Evolutionary conservation across 2,113 vertebrate species (phyloP).

Genomic region (Cettia cetti): DNA sequence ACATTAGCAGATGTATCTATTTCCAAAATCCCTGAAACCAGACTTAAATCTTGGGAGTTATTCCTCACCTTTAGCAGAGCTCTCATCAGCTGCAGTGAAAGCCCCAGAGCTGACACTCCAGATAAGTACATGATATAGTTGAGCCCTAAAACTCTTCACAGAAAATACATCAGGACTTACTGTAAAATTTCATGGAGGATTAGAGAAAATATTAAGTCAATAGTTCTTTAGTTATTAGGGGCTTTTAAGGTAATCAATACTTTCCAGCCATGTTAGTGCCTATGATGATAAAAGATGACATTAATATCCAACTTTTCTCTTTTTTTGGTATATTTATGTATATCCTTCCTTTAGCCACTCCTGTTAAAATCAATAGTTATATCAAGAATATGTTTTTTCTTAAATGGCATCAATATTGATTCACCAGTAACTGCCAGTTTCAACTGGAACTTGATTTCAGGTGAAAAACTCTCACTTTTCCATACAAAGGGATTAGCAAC

Average conservation of each 20-base stretch:
- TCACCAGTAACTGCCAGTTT: neutral
- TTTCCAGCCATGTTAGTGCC: constrained; percentile 36
- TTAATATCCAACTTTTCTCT: neutral
- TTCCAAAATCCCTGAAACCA: neutral
- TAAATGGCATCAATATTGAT: neutral
- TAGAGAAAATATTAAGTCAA: constrained; percentile 51
- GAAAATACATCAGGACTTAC: constrained; percentile 49
- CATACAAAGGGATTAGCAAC: neutral
- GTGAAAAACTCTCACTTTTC: neutral
- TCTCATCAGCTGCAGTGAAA: neutral
- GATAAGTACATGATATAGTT: constrained; percentile 2
- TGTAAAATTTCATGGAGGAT: constrained; percentile 47
- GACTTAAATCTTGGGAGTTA: neutral
- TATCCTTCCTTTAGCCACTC: neutral
- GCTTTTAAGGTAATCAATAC: constrained; percentile 61
- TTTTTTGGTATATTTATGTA: neutral
- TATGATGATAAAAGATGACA: neutral
- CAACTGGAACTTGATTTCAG: neutral
- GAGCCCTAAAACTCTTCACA: constrained; percentile 34
- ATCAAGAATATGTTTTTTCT: neutral
- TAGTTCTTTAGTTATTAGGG: constrained; percentile 41
- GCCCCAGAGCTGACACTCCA: neutral
- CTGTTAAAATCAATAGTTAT: constrained; percentile 2
- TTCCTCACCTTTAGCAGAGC: neutral
- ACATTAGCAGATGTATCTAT: neutral